Conservation (phyloP, 2,113 vertebrate species). For the Polyodon spathula region DNA sequence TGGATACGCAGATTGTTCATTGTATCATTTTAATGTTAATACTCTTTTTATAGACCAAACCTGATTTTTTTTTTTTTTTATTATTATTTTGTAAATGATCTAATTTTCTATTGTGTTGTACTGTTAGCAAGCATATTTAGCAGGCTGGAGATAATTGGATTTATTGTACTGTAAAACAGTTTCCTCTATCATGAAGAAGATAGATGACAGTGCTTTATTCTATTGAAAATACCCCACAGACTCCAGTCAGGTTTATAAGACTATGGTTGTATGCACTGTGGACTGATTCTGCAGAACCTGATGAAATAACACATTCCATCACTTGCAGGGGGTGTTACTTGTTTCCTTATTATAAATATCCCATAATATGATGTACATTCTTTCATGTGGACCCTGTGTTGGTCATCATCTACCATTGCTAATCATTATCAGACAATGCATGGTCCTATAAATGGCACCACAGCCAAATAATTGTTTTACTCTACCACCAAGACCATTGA, state of each 20-base stretch:
- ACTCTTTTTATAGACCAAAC: constrained; percentile 11
- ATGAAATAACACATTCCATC: too few relatives aligned
- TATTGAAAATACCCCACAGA: constrained; percentile 7
- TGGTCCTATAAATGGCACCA: too few relatives aligned
- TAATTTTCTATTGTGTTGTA: constrained; percentile 17
- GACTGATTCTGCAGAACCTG: too few relatives aligned
- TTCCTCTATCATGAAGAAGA: constrained; percentile 9
- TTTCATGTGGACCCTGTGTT: too few relatives aligned
- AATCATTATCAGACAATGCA: too few relatives aligned
- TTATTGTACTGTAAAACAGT: constrained; percentile 18
- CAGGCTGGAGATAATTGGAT: constrained; percentile 17
- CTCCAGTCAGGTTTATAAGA: constrained; percentile 8
- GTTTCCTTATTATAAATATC: too few relatives aligned
- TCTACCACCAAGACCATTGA: too few relatives aligned
- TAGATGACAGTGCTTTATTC: constrained; percentile 11
- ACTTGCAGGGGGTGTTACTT: too few relatives aligned
- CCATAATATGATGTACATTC: too few relatives aligned
- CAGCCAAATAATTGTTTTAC: too few relatives aligned
- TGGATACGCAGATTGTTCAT: constrained; percentile 12
- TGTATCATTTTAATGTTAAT: constrained; percentile 21
- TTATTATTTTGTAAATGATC: constrained; percentile 20
- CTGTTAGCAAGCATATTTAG: constrained; percentile 17
- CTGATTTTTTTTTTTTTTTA: constrained; percentile 7
- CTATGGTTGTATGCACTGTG: neutral
- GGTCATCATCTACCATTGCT: too few relatives aligned